A percentile compares a stretch with the other conserved stretches of the same genome.
Evolutionary conservation across 1,140 invertebrate genomes (phyloP).

Genomic region (Drosophila pallidifrons): DNA sequence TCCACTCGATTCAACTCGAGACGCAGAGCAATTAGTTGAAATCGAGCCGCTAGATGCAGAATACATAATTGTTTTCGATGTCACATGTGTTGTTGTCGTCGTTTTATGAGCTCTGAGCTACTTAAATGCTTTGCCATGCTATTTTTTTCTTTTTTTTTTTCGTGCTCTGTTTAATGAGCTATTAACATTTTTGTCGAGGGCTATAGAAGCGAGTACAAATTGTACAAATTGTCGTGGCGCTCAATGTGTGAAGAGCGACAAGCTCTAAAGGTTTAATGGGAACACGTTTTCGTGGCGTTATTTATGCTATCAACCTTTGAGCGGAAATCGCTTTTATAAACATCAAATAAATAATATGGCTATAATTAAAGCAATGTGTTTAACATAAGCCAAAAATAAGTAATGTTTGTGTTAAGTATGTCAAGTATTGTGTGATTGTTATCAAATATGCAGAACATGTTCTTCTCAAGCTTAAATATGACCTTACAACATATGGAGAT

Average conservation of each 20-base stretch:
- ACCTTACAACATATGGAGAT: no score
- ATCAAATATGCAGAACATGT: constrained; percentile 3
- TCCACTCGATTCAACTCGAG: background rate
- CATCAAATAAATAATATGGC: constrained; percentile 6
- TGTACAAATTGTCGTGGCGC: constrained; percentile 28
- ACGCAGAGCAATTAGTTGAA: constrained; percentile 68
- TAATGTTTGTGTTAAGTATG: background rate
- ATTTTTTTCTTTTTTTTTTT: constrained; percentile 32
- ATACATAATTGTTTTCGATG: constrained; percentile 47
- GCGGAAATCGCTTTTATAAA: constrained; percentile 11
- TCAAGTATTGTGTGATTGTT: background rate
- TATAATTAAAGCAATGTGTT: constrained; percentile 5
- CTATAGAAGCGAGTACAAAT: constrained; percentile 1
- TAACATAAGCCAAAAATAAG: background rate
- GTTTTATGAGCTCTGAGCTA: constrained; percentile 66
- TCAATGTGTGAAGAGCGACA: constrained; percentile 32
- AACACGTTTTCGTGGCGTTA: constrained; percentile 10
- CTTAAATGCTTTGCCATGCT: constrained; percentile 52
- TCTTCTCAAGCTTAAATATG: no score
- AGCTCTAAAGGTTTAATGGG: constrained; percentile 31
- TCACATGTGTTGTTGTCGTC: constrained; percentile 65
- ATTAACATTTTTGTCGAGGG: constrained; percentile 57
- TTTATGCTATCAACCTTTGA: constrained; percentile 7
- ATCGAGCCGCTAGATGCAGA: constrained; percentile 48
- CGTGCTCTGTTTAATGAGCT: constrained; percentile 61